Evolutionary conservation across 2,113 vertebrate species (phyloP).

Genomic region (Rafetus swinhoei): DNA sequence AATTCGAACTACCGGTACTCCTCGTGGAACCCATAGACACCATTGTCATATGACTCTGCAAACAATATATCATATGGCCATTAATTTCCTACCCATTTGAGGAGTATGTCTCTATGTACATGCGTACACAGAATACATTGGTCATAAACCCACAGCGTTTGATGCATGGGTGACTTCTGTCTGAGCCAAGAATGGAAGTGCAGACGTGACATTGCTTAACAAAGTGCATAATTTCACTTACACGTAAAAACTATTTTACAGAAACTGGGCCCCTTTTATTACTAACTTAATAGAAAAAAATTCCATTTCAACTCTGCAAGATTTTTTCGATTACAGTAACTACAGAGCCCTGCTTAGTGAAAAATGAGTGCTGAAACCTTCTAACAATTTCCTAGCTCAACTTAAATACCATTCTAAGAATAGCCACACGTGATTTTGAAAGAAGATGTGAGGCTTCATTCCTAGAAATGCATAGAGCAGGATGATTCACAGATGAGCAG

Average conservation of each 20-base stretch:
- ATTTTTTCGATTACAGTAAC: constrained; percentile 57
- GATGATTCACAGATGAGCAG: accelerated
- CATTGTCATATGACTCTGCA: background rate
- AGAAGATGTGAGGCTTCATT: background rate
- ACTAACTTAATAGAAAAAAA: constrained; percentile 72
- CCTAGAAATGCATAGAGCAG: background rate
- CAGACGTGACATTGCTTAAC: constrained; percentile 24
- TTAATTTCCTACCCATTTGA: background rate
- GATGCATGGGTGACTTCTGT: constrained; percentile 41
- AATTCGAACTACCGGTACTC: no score
- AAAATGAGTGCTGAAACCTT: constrained; percentile 59
- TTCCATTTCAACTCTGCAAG: constrained; percentile 60
- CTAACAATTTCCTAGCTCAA: constrained; percentile 60
- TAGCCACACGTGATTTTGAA: background rate
- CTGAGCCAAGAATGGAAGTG: background rate
- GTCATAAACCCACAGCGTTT: constrained; percentile 14
- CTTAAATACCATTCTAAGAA: constrained; percentile 61
- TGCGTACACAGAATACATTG: constrained; percentile 26
- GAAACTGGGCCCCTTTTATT: constrained; percentile 72
- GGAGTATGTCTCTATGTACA: background rate
- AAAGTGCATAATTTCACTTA: constrained; percentile 49
- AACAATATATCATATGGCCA: background rate
- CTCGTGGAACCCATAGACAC: no score
- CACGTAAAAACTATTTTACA: constrained; percentile 40
- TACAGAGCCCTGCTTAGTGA: constrained; percentile 62